Conservation (phyloP, 2,113 vertebrate genomes). For the Mystacornis crossleyi region DNA sequence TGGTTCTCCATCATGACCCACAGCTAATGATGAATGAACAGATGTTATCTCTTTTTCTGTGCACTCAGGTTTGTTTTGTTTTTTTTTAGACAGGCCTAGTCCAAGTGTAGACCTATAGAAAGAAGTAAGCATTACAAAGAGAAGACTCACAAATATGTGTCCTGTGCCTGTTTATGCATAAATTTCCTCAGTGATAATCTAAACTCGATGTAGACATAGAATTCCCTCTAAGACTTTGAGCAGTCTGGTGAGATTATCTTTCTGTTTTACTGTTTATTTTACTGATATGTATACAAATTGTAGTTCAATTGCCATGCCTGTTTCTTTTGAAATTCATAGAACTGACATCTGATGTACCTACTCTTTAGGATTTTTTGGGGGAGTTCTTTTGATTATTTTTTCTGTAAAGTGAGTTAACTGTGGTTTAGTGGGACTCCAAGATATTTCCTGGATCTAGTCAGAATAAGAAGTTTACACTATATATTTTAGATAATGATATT, state of each 20-base stretch:
- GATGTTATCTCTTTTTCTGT: not conserved
- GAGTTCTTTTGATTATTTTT: fast-evolving
- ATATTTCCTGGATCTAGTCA: not conserved
- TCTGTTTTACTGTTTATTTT: not conserved
- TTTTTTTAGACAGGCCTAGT: not conserved
- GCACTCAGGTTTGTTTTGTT: not conserved
- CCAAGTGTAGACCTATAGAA: not conserved
- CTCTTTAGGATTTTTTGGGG: not conserved
- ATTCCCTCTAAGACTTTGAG: not conserved
- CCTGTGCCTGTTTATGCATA: not conserved
- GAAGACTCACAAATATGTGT: not conserved
- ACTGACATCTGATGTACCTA: not conserved
- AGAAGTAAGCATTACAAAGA: not conserved
- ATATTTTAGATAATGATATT: not conserved
- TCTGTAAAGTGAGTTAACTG: not conserved
- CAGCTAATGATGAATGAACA: not conserved
- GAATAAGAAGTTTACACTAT: not conserved
- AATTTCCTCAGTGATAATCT: not conserved
- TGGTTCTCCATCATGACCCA: not conserved
- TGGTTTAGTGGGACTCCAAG: not conserved
- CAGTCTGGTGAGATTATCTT: not conserved
- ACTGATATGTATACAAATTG: not conserved
- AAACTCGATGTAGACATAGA: not conserved
- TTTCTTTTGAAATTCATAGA: not conserved
- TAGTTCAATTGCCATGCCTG: not conserved